phyloP scores from a whole-genome alignment of 92 coral and sea anemone genomes.

The Actinernus sp. region DNA sequence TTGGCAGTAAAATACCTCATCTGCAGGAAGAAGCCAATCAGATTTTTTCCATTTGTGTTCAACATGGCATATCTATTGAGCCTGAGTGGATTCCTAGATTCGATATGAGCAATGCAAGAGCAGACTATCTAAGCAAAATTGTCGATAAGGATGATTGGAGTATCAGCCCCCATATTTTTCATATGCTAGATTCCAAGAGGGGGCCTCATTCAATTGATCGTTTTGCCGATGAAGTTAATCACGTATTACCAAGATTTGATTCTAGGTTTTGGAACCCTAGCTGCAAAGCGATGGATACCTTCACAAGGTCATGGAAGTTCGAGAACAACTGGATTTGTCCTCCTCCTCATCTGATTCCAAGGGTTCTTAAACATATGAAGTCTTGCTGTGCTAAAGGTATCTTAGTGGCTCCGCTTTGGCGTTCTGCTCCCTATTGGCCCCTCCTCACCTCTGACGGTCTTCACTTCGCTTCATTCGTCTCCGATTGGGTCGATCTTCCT shows the following conservation, averaged over 20 bases:
- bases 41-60: slow-evolving; percentile 25
- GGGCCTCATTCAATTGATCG: slow-evolving; percentile 33
- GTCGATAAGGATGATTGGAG: slow-evolving; percentile 12
- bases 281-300: slow-evolving; percentile 41
- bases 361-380: slow-evolving; percentile 18
- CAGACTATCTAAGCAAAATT: slow-evolving; percentile 33
- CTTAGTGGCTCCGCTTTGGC: slow-evolving; percentile 8
- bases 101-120: slow-evolving; percentile 1
- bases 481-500: no score
- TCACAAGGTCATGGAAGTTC: slow-evolving; percentile 20
- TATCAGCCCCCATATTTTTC: slow-evolving; percentile 10
- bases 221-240: slow-evolving; percentile 28
- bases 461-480: background rate
- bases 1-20: slow-evolving; percentile 12
- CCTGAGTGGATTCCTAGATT: slow-evolving; percentile 5
- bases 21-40: slow-evolving; percentile 15
- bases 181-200: slow-evolving; percentile 7
- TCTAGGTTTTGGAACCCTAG: slow-evolving; percentile 41
- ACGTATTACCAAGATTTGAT: slow-evolving; percentile 22
- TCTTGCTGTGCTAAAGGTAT: slow-evolving; percentile 11
- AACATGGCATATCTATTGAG: background rate
- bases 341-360: slow-evolving; percentile 34
- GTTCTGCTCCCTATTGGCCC: slow-evolving; percentile 5
- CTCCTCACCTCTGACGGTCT: background rate
- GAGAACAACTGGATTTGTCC: slow-evolving; percentile 47